Percentiles rank a stretch among this genome's conserved stretches.
Conservation (phyloP, 2,113 vertebrate genomes). For the Saguinus midas region DNA sequence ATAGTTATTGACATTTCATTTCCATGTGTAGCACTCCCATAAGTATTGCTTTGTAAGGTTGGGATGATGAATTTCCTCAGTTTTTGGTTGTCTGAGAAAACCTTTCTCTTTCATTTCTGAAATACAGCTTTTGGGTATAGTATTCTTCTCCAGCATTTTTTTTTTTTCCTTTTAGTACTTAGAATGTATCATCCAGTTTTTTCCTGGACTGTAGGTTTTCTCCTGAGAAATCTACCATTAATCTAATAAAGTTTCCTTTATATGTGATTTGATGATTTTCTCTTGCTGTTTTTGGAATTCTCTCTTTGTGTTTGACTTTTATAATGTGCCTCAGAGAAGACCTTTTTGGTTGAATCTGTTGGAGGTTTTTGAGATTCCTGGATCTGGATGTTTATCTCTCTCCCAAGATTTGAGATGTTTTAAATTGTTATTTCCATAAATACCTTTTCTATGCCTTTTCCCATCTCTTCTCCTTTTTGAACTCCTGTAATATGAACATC, state of each 20-base stretch:
- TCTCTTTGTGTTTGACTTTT: background rate
- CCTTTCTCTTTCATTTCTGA: background rate
- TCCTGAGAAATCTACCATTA: background rate
- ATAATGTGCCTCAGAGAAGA: background rate
- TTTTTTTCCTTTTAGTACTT: background rate
- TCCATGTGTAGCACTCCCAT: background rate
- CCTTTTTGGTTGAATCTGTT: background rate
- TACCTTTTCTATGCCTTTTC: background rate
- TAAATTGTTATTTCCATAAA: background rate
- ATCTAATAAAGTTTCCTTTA: background rate
- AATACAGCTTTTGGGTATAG: background rate
- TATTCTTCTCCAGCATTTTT: background rate
- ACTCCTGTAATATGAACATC: background rate
- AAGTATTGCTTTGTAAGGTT: background rate
- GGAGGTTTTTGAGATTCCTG: background rate
- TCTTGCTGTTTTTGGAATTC: background rate
- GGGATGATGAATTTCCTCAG: background rate
- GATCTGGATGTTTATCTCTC: background rate
- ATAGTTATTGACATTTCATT: background rate
- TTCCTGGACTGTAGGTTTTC: background rate
- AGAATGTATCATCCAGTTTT: background rate
- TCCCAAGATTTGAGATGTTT: background rate
- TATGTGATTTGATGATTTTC: background rate
- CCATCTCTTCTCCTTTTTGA: background rate
- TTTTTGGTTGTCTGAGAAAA: background rate